Conservation (phyloP, 2,113 vertebrate species). For the Nibea coibor region DNA sequence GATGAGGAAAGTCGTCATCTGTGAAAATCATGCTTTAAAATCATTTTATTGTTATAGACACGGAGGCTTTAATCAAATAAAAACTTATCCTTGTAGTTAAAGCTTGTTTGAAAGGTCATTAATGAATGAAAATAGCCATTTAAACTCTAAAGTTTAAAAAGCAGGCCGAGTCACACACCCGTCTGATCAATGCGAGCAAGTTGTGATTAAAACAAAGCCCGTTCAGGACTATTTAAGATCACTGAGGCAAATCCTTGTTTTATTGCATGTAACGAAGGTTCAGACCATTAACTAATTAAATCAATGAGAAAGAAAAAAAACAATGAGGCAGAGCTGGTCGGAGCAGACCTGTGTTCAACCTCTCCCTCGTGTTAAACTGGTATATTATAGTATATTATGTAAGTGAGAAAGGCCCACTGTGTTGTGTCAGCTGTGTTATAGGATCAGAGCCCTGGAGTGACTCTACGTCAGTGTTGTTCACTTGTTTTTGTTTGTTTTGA, state of each 20-base stretch:
- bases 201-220: neutral
- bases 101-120: neutral
- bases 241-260: conserved; percentile 27
- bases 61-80: neutral
- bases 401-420: conserved; percentile 44
- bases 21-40: neutral
- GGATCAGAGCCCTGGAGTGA: conserved; percentile 55
- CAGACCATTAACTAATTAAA: conserved; percentile 22
- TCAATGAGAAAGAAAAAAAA: conserved; percentile 5
- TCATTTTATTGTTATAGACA: neutral
- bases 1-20: neutral
- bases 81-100: neutral
- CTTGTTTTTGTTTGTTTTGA: conserved; percentile 59
- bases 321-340: conserved; percentile 12
- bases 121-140: neutral
- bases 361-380: neutral
- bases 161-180: conserved; percentile 2
- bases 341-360: neutral
- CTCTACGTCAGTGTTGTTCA: conserved; percentile 49
- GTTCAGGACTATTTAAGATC: conserved; percentile 8
- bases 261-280: conserved; percentile 17
- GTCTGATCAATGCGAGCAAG: conserved; percentile 6
- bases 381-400: conserved; percentile 52
- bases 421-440: conserved; percentile 75
- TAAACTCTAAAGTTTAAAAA: neutral